Evolutionary conservation across 2,888 invertebrate genomes (phyloP), one percentile per base, ranked within the genome.

Genomic region (Ormyrus nitidulus): DNA sequence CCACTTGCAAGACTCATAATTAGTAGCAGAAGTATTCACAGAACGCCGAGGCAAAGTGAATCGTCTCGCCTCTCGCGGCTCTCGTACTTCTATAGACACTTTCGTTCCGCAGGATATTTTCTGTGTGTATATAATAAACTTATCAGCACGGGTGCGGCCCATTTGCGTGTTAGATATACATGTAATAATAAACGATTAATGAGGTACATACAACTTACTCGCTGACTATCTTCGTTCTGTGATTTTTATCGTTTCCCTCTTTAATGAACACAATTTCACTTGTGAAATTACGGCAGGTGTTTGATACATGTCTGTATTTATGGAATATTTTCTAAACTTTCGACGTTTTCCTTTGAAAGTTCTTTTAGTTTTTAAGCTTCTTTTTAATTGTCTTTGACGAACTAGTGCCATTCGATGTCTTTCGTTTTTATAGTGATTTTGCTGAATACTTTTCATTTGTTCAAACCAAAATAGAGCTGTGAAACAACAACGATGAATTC

Each of bases 161-260:
- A 19, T 56, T 34, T 34, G n/a, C 10, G 9, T 13, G 51, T 51
- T 71, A 51, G 53, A 51, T 4, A 34, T 34, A 34, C 34, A 34
- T 34, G 34, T 34, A 49, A 44, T 71, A 46, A 71, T 64, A 59
- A 51, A 70, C 48, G 69, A 74, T 75, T 70, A 13, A 79, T 79
- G 75, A 75, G 79, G 79, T 79, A 75, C 74, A 75, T 75, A 78
- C 78, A 78, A 72, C 66, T 78, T 68, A 48, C 56, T 70, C 66
- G 71, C 71, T 70, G 44, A 58, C 58, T 48, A 54, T 51, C 58
- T 9, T 48, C 19, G 64, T 69, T 51, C 58, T 48, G 61, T 69
- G 48, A 69, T 62, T 62, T 9, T 49, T 34, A 34, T 34, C 34
- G 34, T 34, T 34, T 34, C 34, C 34, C 34, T 34, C 34, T 34